Evolutionary conservation across 2,113 vertebrate genomes (phyloP).

Genomic region (Urocolius indicus): DNA sequence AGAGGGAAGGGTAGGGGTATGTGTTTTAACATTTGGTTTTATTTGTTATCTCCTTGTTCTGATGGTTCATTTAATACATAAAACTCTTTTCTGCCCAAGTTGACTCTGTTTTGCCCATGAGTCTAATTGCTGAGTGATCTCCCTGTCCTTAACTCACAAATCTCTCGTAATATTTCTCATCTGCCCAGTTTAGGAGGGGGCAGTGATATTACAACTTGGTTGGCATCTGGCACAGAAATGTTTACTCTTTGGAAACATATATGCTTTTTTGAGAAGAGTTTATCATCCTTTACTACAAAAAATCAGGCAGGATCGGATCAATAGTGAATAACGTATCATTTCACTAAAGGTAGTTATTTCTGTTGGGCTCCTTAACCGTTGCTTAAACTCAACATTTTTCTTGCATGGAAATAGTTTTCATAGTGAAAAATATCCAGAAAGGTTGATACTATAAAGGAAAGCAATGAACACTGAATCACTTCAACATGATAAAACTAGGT

Average conservation of each 20-base stretch:
- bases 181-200: too few species aligned
- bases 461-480: neutral
- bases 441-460: neutral
- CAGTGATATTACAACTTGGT: too few species aligned
- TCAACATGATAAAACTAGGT: constrained; percentile 11
- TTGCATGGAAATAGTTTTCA: neutral
- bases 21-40: too few species aligned
- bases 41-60: too few species aligned
- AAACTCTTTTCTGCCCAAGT: too few species aligned
- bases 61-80: too few species aligned
- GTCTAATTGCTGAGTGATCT: too few species aligned
- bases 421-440: neutral
- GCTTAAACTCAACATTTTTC: constrained; percentile 14
- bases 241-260: neutral
- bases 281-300: neutral
- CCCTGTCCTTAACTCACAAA: too few species aligned
- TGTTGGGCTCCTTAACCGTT: constrained; percentile 12
- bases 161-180: too few species aligned
- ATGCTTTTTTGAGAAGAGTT: neutral
- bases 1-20: too few species aligned
- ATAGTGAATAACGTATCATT: neutral
- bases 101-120: too few species aligned
- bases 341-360: neutral
- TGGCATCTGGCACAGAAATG: neutral
- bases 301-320: neutral